phyloP scores from a whole-genome alignment of 2,888 invertebrate genomes.

The Lobophora halterata region DNA sequence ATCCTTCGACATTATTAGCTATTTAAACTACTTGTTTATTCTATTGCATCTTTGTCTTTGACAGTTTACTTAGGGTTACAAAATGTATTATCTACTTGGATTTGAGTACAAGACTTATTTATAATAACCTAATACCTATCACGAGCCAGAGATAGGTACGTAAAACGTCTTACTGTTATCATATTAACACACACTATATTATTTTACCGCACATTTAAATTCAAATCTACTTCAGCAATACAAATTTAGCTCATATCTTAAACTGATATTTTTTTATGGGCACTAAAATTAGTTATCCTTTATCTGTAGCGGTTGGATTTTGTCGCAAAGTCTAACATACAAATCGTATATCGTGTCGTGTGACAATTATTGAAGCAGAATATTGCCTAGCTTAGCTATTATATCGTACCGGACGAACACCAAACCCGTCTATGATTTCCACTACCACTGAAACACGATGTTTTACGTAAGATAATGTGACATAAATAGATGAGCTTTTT shows the following conservation, averaged over 20 bases:
- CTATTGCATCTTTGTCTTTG: too few relatives aligned
- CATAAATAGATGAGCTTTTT: too few relatives aligned
- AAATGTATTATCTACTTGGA: too few relatives aligned
- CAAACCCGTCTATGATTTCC: constrained; percentile 42
- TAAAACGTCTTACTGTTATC: not conserved
- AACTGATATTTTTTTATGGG: constrained; percentile 23
- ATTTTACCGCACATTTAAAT: constrained; percentile 19
- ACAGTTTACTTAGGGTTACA: too few relatives aligned
- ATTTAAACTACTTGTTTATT: too few relatives aligned
- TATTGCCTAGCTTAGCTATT: constrained; percentile 45
- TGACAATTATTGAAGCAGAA: constrained; percentile 48
- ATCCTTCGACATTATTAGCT: constrained; percentile 9
- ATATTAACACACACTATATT: not conserved
- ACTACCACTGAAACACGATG: constrained; percentile 24
- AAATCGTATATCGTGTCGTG: constrained; percentile 49
- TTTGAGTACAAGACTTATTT: too few relatives aligned
- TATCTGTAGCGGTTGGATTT: constrained; percentile 27
- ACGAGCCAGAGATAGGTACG: too few relatives aligned
- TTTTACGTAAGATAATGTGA: too few relatives aligned
- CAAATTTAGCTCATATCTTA: constrained; percentile 21
- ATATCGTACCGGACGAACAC: constrained; percentile 44
- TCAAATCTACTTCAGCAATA: constrained; percentile 21
- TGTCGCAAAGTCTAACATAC: constrained; percentile 36
- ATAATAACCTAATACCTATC: too few relatives aligned
- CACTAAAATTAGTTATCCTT: constrained; percentile 28